Conservation (phyloP, 1,140 invertebrate genomes). For the Drosophila aff. region DNA sequence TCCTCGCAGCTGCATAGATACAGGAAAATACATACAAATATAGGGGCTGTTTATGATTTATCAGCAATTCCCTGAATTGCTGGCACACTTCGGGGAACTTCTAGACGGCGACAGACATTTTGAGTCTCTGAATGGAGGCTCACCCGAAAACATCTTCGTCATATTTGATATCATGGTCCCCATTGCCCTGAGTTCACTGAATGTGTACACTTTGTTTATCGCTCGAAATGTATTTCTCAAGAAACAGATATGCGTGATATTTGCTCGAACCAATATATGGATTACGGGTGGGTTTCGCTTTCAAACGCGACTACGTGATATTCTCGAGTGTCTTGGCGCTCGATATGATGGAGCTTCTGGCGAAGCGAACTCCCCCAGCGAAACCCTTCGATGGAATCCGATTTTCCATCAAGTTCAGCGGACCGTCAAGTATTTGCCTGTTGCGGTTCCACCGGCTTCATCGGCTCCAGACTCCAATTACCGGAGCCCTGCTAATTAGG, state of each 20-base stretch:
- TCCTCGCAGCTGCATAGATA: constrained; percentile 4
- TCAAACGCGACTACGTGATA: constrained; percentile 40
- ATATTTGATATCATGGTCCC: constrained; percentile 42
- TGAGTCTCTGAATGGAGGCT: background rate
- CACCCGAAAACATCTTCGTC: constrained; percentile 28
- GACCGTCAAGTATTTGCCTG: constrained; percentile 46
- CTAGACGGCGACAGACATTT: constrained; percentile 15
- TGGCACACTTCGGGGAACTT: constrained; percentile 51
- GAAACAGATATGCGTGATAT: constrained; percentile 51
- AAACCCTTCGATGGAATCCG: constrained; percentile 30
- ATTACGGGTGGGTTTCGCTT: constrained; percentile 19
- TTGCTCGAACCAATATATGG: constrained; percentile 17
- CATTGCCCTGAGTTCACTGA: constrained; percentile 7
- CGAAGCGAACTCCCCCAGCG: background rate
- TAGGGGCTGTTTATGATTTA: constrained; percentile 49
- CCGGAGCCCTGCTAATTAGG: constrained; percentile 49
- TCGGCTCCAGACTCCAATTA: constrained; percentile 47
- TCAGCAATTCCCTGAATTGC: constrained; percentile 43
- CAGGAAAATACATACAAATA: background rate
- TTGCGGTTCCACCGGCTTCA: constrained; percentile 25
- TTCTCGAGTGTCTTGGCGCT: constrained; percentile 25
- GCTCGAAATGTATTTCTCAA: constrained; percentile 27
- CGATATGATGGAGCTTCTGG: constrained; percentile 9
- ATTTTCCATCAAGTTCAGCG: constrained; percentile 41
- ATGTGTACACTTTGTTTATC: constrained; percentile 31